These are phyloP conservation scores for Brachystomella parvula DNA, from an alignment of 1,140 invertebrate genomes.

Conservation along the genomic window DNA sequence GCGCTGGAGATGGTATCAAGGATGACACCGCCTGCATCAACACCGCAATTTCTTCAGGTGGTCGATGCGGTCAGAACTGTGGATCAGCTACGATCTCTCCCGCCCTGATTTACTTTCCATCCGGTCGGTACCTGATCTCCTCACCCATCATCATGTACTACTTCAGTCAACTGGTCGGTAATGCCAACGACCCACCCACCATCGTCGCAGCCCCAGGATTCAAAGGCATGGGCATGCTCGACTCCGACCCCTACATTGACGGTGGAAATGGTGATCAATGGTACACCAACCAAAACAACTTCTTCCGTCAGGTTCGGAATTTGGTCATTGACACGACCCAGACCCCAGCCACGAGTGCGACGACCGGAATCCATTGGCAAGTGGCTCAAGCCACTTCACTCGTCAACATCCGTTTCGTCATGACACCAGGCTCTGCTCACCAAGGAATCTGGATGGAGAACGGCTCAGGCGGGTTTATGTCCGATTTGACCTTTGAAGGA, in stretches of 20 bases:
- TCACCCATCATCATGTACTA: conserved; percentile 37
- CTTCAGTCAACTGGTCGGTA: conserved; percentile 32
- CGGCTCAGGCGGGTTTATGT: conserved; percentile 36
- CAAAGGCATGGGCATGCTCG: conserved; percentile 29
- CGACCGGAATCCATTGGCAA: conserved; percentile 36
- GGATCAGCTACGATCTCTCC: conserved; percentile 30
- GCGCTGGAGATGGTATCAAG: conserved; percentile 25
- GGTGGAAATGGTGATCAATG: conserved; percentile 15
- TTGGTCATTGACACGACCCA: conserved; percentile 29
- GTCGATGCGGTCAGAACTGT: conserved; percentile 29
- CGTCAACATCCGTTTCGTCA: conserved; percentile 30
- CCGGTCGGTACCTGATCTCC: conserved; percentile 29
- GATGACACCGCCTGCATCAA: conserved; percentile 35
- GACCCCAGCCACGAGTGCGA: conserved; percentile 11
- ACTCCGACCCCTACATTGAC: conserved; percentile 28
- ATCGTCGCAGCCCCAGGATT: conserved; percentile 23
- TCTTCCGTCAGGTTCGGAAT: conserved; percentile 35
- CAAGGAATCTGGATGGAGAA: conserved; percentile 37
- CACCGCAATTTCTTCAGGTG: conserved; percentile 28
- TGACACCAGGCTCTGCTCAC: conserved; percentile 25
- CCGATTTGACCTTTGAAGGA: conserved; percentile 31
- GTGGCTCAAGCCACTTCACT: conserved; percentile 34
- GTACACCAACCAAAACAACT: conserved; percentile 34
- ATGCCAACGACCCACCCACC: conserved; percentile 23
- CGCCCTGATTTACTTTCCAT: conserved; percentile 33